Evolutionary conservation across 1,140 invertebrate species (phyloP).

Genomic region (Nixonia krombeini): DNA sequence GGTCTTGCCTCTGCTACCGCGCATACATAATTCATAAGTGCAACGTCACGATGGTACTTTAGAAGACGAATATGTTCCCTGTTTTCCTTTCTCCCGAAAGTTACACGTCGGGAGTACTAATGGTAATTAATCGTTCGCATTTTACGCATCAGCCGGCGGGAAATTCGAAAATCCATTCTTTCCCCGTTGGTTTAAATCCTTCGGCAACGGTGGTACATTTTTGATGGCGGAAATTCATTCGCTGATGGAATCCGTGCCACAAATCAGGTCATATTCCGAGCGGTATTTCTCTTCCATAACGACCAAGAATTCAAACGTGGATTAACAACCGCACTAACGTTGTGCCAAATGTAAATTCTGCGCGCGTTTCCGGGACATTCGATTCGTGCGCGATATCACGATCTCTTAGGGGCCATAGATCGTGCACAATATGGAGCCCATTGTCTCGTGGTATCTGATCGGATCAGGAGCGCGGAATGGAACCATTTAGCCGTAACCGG

Average conservation of each 20-base stretch:
- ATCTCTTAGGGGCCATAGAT: conserved; percentile 49
- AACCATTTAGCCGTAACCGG: conserved; percentile 55
- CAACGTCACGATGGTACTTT: conserved; percentile 54
- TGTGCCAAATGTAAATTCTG: conserved; percentile 33
- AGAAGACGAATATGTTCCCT: conserved; percentile 58
- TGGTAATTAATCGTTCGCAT: conserved; percentile 45
- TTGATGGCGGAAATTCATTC: too few relatives aligned
- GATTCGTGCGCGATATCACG: conserved; percentile 34
- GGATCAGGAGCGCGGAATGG: conserved; percentile 55
- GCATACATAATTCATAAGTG: conserved; percentile 67
- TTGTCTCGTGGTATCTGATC: conserved; percentile 59
- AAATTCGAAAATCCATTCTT: background rate
- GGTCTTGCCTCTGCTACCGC: conserved; percentile 44
- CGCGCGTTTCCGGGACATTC: conserved; percentile 36
- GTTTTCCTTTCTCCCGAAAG: conserved; percentile 43
- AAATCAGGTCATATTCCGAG: background rate
- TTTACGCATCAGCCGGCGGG: background rate
- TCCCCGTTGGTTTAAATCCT: too few relatives aligned
- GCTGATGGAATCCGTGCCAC: background rate
- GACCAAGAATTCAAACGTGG: background rate
- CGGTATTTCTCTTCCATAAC: background rate
- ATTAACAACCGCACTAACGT: conserved; percentile 25
- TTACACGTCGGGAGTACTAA: conserved; percentile 39
- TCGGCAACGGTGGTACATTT: too few relatives aligned
- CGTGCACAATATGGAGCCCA: conserved; percentile 54